Evolutionary conservation across 2,113 vertebrate species (phyloP), one percentile per base, ranked within the genome.

Genomic region (Dromas ardeola): DNA sequence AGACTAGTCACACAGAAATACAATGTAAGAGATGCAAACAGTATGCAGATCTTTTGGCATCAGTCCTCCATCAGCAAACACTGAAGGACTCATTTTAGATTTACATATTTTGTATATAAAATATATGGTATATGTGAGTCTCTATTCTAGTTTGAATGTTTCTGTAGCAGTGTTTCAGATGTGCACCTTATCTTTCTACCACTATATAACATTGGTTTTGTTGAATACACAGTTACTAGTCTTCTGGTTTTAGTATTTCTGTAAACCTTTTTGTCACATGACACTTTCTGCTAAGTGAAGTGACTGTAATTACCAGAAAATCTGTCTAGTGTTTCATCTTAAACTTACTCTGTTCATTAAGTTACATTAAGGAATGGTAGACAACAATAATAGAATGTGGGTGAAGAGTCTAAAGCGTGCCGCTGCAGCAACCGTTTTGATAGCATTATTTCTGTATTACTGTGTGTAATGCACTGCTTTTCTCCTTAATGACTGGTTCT

Each of bases 331-430:
- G 63, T 82, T 47, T 83, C 59, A 50, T 86, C 34, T 81, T 66
- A 55, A 83, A 45, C 53, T 96, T 70, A 84, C 62, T 93, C 56
- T 86, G 15, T 79, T 87, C 71, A 92, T 80, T 70, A 90, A 91
- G 63, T 76, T 84, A 66, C 40, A 25, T 87, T 66, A 84, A 71
- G 52, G 36, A 89, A n/a, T 10, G 63, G 29, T 34, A 84, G 90
- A 43, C 85, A 82, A 97, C 74, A 92, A 96, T 32, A 82, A 42
- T 61, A 71, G 42, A 95, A 94, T 73, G 27, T 71, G 12, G 15
- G 23, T 69, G 79, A 71, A 81, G 21, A 86, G 81, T 47, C 83
- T 85, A 62, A 96, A 70, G 40, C 3, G 1, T 50, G 18, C 36
- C 61, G 65, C 81, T 88, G 36, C 42, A 88, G 13, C 34, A 67